Conservation (phyloP, 2,888 invertebrate species). For the Shargacucullia verbasci region DNA sequence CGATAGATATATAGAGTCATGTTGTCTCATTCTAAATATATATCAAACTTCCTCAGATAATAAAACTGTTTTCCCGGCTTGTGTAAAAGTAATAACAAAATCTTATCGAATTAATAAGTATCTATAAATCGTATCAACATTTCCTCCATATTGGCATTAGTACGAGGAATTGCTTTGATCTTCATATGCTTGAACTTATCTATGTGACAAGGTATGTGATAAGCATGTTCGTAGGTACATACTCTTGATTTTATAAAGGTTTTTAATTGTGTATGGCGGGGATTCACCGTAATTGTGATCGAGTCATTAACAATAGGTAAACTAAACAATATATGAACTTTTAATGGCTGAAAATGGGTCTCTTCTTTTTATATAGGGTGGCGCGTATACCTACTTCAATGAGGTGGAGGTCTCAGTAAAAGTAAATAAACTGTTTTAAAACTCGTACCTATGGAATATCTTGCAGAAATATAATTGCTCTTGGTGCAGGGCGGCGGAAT, state of each 20-base stretch:
- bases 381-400: no score
- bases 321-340: no score
- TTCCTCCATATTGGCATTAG: conserved; percentile 59
- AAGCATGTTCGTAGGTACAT: conserved; percentile 5
- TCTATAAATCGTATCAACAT: conserved; percentile 42
- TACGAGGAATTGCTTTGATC: conserved; percentile 72
- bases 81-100: conserved; percentile 8
- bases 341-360: background rate
- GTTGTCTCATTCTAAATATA: conserved; percentile 1
- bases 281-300: conserved; percentile 28
- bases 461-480: no score
- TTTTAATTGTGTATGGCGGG: conserved; percentile 14
- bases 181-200: conserved; percentile 33
- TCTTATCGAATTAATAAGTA: conserved; percentile 32
- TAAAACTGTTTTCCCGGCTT: conserved; percentile 12
- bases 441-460: no score
- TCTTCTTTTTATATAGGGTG: no score
- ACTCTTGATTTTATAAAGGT: conserved; percentile 29
- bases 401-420: no score
- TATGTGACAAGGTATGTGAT: conserved; percentile 42
- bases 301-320: background rate
- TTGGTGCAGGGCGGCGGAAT: no score
- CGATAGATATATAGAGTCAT: background rate
- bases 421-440: no score
- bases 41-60: conserved; percentile 21